Evolutionary conservation across 2,113 vertebrate genomes (phyloP).

Genomic region (Pagrus major): DNA sequence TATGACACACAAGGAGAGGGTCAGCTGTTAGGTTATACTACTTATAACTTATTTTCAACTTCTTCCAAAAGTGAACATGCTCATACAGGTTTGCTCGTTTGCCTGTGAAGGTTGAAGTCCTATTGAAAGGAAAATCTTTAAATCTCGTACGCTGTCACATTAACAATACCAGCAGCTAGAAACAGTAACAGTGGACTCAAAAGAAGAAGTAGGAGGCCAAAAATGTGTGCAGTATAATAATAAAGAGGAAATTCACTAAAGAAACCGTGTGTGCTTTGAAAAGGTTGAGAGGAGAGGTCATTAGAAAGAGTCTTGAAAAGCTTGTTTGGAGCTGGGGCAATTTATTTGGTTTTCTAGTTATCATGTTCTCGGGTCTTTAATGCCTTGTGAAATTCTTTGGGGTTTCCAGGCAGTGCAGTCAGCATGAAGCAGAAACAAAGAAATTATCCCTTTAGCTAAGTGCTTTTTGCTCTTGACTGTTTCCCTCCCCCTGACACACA

Average conservation of each 20-base stretch:
- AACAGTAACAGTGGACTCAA: slow-evolving; percentile 6
- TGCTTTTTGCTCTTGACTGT: slow-evolving; percentile 71
- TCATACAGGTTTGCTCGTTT: background rate
- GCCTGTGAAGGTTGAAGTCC: background rate
- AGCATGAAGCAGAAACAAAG: slow-evolving; percentile 78
- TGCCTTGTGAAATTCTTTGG: slow-evolving; percentile 55
- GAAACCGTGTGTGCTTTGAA: slow-evolving; percentile 21
- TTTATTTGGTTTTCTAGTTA: slow-evolving; percentile 68
- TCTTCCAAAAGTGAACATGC: background rate
- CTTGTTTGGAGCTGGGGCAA: slow-evolving; percentile 35
- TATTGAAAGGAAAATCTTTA: background rate
- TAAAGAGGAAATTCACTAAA: background rate
- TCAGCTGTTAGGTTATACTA: background rate
- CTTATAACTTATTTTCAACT: background rate
- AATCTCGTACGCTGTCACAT: background rate
- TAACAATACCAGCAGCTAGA: background rate
- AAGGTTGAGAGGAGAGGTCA: slow-evolving; percentile 45
- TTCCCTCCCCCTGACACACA: slow-evolving; percentile 17
- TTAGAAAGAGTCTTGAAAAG: slow-evolving; percentile 32
- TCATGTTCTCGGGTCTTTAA: slow-evolving; percentile 68
- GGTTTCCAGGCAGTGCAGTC: slow-evolving; percentile 77
- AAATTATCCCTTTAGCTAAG: slow-evolving; percentile 79
- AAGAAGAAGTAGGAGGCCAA: background rate
- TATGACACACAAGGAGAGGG: background rate
- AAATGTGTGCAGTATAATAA: background rate